Conservation (phyloP, 2,797 vertebrate genomes). For the Tiaroga cobitis region DNA sequence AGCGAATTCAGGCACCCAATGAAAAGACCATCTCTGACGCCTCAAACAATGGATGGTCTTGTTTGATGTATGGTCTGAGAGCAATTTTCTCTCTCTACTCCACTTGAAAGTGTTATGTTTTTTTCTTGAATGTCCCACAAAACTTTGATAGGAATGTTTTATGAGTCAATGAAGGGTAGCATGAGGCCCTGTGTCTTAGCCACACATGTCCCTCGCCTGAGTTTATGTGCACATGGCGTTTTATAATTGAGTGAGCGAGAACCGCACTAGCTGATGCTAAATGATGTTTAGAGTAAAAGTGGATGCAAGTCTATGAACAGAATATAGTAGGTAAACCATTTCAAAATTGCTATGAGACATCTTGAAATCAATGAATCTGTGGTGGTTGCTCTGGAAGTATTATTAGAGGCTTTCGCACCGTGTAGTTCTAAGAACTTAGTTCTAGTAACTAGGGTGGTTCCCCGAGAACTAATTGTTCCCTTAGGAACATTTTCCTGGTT, state of each 20-base stretch:
- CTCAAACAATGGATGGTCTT: constrained; percentile 36
- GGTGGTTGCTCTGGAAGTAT: background rate
- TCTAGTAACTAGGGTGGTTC: too few relatives aligned
- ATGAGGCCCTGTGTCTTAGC: constrained; percentile 23
- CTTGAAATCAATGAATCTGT: background rate
- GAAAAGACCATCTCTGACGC: constrained; percentile 43
- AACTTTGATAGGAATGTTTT: constrained; percentile 49
- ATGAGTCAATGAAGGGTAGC: constrained; percentile 29
- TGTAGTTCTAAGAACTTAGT: too few relatives aligned
- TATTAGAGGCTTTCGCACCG: background rate
- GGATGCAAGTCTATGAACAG: constrained; percentile 25
- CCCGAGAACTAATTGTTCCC: too few relatives aligned
- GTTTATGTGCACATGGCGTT: constrained; percentile 7
- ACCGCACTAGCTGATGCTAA: constrained; percentile 32
- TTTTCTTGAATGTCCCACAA: constrained; percentile 34
- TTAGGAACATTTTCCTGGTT: too few relatives aligned
- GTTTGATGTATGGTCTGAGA: constrained; percentile 42
- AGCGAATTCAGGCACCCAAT: constrained; percentile 18
- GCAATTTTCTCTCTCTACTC: constrained; percentile 38
- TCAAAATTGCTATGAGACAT: background rate
- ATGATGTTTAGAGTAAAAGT: constrained; percentile 23
- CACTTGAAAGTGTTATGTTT: constrained; percentile 49
- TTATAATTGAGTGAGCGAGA: constrained; percentile 33
- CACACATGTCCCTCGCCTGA: background rate
- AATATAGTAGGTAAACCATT: background rate